Evolutionary conservation across 2,797 vertebrate genomes (phyloP).

Genomic region (Ctenosaura bakeri): DNA sequence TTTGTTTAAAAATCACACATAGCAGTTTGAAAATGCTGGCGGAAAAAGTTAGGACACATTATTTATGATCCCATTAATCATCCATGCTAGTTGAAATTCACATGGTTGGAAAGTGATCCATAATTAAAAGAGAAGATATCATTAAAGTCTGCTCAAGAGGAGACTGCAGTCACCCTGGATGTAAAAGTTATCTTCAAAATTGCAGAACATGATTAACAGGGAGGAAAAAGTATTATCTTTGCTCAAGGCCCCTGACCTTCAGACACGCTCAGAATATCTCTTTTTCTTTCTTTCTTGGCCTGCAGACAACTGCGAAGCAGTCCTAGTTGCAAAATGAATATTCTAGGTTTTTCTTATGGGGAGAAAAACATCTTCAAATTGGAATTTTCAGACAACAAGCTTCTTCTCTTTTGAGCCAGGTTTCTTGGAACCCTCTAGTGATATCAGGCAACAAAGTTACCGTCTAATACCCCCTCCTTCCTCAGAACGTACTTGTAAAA

Average conservation of each 20-base stretch:
- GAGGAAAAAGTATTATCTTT: conserved; percentile 40
- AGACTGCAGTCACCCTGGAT: background rate
- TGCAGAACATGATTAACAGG: conserved; percentile 10
- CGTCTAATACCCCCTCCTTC: background rate
- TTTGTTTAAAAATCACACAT: background rate
- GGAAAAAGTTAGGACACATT: background rate
- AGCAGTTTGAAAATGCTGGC: background rate
- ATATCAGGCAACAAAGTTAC: conserved; percentile 32
- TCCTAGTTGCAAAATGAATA: background rate
- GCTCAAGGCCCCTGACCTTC: conserved; percentile 32
- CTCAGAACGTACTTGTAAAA: conserved; percentile 34
- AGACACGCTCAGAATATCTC: conserved; percentile 35
- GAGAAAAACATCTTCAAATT: conserved; percentile 18
- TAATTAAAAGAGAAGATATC: conserved; percentile 44
- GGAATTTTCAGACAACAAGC: conserved; percentile 27
- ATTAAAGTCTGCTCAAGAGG: conserved; percentile 32
- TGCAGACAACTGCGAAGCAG: background rate
- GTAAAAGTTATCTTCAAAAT: conserved; percentile 34
- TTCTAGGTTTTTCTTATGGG: background rate
- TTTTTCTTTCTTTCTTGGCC: background rate
- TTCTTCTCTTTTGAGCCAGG: background rate
- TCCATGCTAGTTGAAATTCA: conserved; percentile 13
- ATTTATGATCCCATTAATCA: conserved; percentile 37
- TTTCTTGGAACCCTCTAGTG: conserved; percentile 39
- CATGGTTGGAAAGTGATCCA: conserved; percentile 8